Evolutionary conservation across 2,113 vertebrate species (phyloP), one percentile per base, ranked within the genome.

Genomic region (Trematomus loennbergii): DNA sequence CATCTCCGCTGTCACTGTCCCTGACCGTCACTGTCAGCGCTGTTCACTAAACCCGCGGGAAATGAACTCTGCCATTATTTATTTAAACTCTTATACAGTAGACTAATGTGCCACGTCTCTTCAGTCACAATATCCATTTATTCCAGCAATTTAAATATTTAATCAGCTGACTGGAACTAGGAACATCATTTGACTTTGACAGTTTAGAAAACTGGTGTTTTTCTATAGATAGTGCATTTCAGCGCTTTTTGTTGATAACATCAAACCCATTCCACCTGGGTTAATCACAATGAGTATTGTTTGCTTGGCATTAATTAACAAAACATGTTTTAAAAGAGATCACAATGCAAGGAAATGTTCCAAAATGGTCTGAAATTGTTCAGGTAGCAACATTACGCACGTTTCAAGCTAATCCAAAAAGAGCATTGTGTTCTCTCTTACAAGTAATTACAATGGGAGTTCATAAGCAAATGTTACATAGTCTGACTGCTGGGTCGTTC

Each of bases 21-120:
- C 84, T 85, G 86, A 89, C 75, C 64, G 78, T 89, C 84, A 89
- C 79, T 83, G 83, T 91, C 84, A 72, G 53, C 70, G 62, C 65
- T 68, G 57, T 48, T 85, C 70, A 15, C 40, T 12, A 7, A 62
- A 55, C 48, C 75, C 29, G 3, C 17, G 17, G 73, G 72, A 77
- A 84, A 83, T 74, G 57, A 77, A 74, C 58, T 3, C 70, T 13
- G 16, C 58, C 75, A 25, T 61, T 40, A 55, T 17, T 73, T 12
- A 68, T 70, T 66, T 59, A 25, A 49, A 12, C 18, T 33, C 40
- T 55, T 45, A 29, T 1, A n/a, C n/a, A n/a, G n/a, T n/a, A 40
- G 52, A 43, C 49, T 13, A 13, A 12, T 46, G 16, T 73, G 65
- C 5, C 65, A 36, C 46, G 60, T 77, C 57, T 15, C 13, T 54